These are phyloP conservation scores for Pelvicachromis taeniatus DNA, from an alignment of 2,113 vertebrate species.

Conservation along the genomic window DNA sequence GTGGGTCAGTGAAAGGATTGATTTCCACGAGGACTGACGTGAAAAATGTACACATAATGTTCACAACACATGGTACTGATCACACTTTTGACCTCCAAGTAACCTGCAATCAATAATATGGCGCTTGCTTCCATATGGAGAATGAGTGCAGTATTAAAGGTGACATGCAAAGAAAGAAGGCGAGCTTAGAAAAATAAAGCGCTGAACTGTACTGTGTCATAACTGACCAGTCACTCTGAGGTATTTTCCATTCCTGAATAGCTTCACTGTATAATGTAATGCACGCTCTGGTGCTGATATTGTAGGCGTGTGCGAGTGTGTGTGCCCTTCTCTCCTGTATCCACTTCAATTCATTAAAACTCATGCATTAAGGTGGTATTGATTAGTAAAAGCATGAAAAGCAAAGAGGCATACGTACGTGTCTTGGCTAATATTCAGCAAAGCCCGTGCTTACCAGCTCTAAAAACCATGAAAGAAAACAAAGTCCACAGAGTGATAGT, in stretches of 20 bases:
- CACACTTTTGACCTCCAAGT: constrained; percentile 48
- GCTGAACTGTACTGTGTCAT: constrained; percentile 20
- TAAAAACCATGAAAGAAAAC: background rate
- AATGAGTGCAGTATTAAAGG: constrained; percentile 32
- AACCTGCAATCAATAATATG: constrained; percentile 63
- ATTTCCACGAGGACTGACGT: constrained; percentile 56
- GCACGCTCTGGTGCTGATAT: background rate
- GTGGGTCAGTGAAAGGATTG: constrained; percentile 39
- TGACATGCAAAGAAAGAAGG: constrained; percentile 30
- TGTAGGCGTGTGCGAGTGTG: background rate
- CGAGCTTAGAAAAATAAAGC: constrained; percentile 26
- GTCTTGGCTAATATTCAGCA: background rate
- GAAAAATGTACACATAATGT: constrained; percentile 49
- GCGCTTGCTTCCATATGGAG: constrained; percentile 48
- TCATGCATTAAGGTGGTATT: constrained; percentile 6
- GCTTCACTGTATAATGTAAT: constrained; percentile 33
- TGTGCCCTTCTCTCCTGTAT: background rate
- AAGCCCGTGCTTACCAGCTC: background rate
- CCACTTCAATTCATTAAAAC: constrained; percentile 9
- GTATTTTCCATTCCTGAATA: constrained; percentile 35
- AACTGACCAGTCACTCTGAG: background rate
- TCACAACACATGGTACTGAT: constrained; percentile 61
- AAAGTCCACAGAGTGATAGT: background rate
- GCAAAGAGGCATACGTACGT: background rate
- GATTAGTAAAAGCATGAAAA: constrained; percentile 3